Conservation (phyloP, 2,888 invertebrate genomes). For the Julus scanicus region DNA sequence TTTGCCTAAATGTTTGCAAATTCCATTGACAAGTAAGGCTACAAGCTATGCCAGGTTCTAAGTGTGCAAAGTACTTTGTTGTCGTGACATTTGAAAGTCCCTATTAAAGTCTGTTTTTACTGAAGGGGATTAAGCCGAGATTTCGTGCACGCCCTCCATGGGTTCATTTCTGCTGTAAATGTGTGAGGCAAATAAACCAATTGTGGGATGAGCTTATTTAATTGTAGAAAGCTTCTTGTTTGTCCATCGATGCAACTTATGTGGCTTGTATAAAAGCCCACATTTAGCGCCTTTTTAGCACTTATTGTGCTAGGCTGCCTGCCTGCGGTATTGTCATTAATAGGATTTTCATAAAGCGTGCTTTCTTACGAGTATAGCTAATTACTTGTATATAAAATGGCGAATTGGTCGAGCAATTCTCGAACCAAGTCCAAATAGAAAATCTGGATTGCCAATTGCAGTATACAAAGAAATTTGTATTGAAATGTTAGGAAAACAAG, state of each 20-base stretch:
- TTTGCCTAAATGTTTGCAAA: no score
- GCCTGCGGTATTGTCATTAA: conserved; percentile 12
- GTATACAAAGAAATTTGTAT: no score
- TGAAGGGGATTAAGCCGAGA: not conserved
- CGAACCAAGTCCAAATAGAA: not conserved
- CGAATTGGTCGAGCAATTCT: not conserved
- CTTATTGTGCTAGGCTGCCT: not conserved
- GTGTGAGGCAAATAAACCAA: not conserved
- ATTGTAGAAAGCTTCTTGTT: not conserved
- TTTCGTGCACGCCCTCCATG: not conserved
- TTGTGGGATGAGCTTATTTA: not conserved
- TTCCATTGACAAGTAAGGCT: no score
- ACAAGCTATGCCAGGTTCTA: no score
- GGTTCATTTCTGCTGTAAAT: not conserved
- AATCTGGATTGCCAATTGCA: not conserved
- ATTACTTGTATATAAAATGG: not conserved
- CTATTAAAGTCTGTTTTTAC: no score
- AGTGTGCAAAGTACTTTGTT: no score
- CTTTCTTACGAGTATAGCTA: not conserved
- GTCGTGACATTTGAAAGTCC: no score
- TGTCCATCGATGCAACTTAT: conserved; percentile 1
- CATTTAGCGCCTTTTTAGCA: not conserved
- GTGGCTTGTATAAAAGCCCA: not conserved
- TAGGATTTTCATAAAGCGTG: not conserved
- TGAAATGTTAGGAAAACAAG: no score